These are phyloP conservation scores for Parus major DNA, from an alignment of 2,113 vertebrate genomes.

Conservation along the genomic window DNA sequence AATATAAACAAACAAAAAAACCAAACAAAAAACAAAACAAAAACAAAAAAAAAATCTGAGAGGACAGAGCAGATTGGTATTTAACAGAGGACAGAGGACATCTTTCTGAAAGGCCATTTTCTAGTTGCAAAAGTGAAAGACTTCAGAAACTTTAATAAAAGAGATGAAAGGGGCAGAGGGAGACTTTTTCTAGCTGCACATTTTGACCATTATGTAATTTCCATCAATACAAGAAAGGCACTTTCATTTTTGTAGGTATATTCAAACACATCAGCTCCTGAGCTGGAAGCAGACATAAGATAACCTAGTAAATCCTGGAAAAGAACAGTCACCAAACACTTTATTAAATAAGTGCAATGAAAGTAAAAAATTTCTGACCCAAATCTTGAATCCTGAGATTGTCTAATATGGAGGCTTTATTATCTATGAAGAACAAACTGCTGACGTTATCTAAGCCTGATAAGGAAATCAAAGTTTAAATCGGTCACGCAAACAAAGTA, in stretches of 20 bases:
- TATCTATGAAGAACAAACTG: constrained; percentile 21
- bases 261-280: not conserved
- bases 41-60: not conserved
- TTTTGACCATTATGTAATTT: not conserved
- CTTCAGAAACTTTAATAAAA: not conserved
- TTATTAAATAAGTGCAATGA: not conserved
- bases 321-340: not conserved
- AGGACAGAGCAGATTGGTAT: not conserved
- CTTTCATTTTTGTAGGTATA: not conserved
- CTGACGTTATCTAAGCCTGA: not conserved
- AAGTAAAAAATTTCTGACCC: not conserved
- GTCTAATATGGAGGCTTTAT: not conserved
- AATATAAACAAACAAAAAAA: not conserved
- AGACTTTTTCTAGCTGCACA: not conserved
- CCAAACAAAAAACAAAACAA: not conserved
- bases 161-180: not conserved
- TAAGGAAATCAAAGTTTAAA: constrained; percentile 18
- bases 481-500: not conserved
- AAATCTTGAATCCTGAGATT: not conserved
- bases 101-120: not conserved
- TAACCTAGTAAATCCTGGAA: not conserved
- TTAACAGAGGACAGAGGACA: not conserved
- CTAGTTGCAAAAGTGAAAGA: not conserved
- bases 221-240: not conserved
- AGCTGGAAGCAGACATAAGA: not conserved